Evolutionary conservation across 2,888 invertebrate species (phyloP).

Genomic region (Mesochorus sp.): DNA sequence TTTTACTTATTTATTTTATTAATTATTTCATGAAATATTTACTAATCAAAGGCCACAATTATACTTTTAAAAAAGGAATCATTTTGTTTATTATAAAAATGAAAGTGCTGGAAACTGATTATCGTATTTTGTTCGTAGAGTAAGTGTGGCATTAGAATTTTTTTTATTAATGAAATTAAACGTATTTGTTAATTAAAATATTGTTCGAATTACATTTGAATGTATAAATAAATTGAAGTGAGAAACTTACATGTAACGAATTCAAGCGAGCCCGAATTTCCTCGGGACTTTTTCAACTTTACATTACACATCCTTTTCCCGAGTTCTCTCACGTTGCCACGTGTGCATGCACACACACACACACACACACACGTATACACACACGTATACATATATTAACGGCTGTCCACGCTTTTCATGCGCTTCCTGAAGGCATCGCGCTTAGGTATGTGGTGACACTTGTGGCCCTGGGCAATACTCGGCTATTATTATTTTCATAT

Average conservation of each 20-base stretch:
- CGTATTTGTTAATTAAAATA: too few relatives aligned
- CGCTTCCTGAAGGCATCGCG: constrained; percentile 68
- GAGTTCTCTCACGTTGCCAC: neutral
- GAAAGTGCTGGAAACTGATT: too few relatives aligned
- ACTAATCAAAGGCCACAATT: too few relatives aligned
- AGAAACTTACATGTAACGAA: constrained; percentile 79
- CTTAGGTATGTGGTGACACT: constrained; percentile 72
- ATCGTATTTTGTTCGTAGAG: too few relatives aligned
- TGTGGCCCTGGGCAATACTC: constrained; percentile 77
- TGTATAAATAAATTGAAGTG: constrained; percentile 53
- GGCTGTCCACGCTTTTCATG: constrained; percentile 41
- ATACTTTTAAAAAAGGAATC: too few relatives aligned
- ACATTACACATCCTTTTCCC: neutral
- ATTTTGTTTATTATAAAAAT: too few relatives aligned
- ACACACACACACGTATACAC: neutral
- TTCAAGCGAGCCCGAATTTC: constrained; percentile 64
- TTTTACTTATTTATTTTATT: too few relatives aligned
- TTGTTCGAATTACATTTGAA: too few relatives aligned
- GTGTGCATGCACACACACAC: neutral
- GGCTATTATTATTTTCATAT: constrained; percentile 81
- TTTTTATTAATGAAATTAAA: too few relatives aligned
- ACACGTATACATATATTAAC: neutral
- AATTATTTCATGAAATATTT: too few relatives aligned
- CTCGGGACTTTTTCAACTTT: constrained; percentile 18
- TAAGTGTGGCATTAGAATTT: too few relatives aligned